Base-by-base conservation (phyloP, 2,113 vertebrate genomes). In the Sander lucioperca region DNA sequence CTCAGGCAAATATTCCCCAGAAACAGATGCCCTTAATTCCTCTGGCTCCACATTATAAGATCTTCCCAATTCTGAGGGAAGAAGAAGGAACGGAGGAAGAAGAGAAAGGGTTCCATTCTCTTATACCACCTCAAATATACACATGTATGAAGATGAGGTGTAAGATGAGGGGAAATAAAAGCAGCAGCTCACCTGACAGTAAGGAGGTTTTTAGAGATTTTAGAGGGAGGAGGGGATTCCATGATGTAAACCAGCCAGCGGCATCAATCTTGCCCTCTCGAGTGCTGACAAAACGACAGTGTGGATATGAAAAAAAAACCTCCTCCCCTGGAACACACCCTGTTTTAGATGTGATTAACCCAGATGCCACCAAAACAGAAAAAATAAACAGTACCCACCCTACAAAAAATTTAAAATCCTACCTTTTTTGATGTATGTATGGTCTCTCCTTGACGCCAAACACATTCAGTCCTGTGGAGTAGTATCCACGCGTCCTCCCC, bases 11-110 rank as follows among this genome's bases (percentile, higher is more conserved):
- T 58, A 79, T 70, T 30, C 79, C 79, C 57, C 33, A 15, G 61
- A 85, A 92, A 87, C 90, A 92, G 84, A 93, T 89, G 88, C 82
- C 80, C 39, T 72, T 91, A 86, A 90, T 91, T 84, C 80, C 85
- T 77, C 65, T 82, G 73, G 75, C 88, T 89, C 45, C 81, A 84
- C 64, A 81, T 82, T 85, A 74, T 45, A 87, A 82, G 83, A 87
- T 70, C 66, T 67, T 57, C 71, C 57, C 69, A 81, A 75, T 81
- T 71, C 66, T 74, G 23, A 36, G 61, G 25, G 70, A 21, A 81
- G 61, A 30, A 58, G 25, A 71, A 58, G 56, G 25, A 68, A 58
- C 10, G 77, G 59, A n/a, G n/a, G 62, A 65, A 53, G 51, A 74
- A 48, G 8, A 61, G 10, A 27, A 27, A 53, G 27, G 69, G 63